Base-by-base conservation (phyloP, 2,888 invertebrate species). In the Acrocera orbiculus region DNA sequence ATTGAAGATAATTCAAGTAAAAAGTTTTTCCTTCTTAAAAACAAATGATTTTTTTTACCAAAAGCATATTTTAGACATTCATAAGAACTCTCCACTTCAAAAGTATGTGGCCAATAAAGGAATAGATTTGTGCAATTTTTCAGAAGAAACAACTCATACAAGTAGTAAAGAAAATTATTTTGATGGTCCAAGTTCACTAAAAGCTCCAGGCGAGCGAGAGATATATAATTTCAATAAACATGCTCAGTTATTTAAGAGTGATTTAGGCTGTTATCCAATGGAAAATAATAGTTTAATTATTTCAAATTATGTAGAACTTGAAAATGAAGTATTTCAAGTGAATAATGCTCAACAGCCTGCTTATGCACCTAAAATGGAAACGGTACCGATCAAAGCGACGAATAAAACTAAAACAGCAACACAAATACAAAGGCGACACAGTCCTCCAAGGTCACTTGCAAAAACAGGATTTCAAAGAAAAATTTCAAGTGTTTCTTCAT, bases 271-370 rank as follows among this genome's bases (percentile, higher is more conserved):
- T 28, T 39, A 38, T 44, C 46, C 48, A 17, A 56, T 54, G 31
- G 57, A 56, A 19, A 54, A 52, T 36, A 56, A 54, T 46, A 48
- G 53, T 27, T 54, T 54, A 14, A 51, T 56, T 20, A 47, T 57
- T 27, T 50, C 48, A 6, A 58, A 60, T 36, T 57, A 56, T 40
- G 54, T 57, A 31, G 54, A 50, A 37, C 56, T 58, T 37, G 52
- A 59, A 48, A 53, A 53, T 11, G 59, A 60, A 44, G 59, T 60
- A 39, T 60, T 61, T 40, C 58, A 58, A 5, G 57, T 61, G 19
- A 60, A 60, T 36, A 48, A 36, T 42, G 47, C 48, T 6, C 47
- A 48, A 36, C 44, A 41, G 25, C 49, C 49, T 8, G 47, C 48
- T 35, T 50, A 47, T 44, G 49, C 49, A 27, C 46, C 45, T 50